These are phyloP conservation scores for Naja naja DNA, from an alignment of 2,113 vertebrate genomes.

Conservation along the genomic window DNA sequence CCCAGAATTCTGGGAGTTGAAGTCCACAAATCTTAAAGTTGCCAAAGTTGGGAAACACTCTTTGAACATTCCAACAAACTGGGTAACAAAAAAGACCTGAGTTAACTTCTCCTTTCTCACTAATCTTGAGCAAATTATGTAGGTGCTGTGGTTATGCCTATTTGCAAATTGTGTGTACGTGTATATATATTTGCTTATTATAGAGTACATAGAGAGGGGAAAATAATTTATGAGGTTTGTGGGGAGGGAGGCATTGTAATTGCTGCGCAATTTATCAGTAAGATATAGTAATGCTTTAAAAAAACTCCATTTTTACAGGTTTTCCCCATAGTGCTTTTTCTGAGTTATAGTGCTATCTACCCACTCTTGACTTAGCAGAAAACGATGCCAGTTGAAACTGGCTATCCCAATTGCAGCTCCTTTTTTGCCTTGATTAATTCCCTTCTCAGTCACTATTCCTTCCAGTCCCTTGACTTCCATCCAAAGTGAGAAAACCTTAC, in stretches of 20 bases:
- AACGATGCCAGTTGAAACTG: neutral
- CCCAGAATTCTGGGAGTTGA: neutral
- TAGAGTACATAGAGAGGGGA: neutral
- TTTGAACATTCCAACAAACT: neutral
- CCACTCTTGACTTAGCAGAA: neutral
- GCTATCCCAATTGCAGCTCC: neutral
- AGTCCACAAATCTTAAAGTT: neutral
- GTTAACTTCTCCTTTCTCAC: neutral
- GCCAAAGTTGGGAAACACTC: neutral
- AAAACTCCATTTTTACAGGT: neutral
- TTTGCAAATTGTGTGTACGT: neutral
- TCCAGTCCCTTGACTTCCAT: neutral
- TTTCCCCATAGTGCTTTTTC: neutral
- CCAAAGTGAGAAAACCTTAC: neutral
- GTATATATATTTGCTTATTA: neutral
- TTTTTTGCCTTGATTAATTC: neutral
- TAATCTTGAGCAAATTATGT: neutral
- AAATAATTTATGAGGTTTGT: neutral
- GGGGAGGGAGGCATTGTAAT: too few species aligned
- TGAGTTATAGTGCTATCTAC: neutral
- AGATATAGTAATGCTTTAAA: neutral
- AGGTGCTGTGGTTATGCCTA: neutral
- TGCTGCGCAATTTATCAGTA: neutral
- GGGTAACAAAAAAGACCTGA: neutral
- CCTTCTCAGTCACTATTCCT: neutral